These are phyloP conservation scores for Denticeps clupeoides DNA, from an alignment of 2,797 vertebrate genomes.

Conservation along the genomic window DNA sequence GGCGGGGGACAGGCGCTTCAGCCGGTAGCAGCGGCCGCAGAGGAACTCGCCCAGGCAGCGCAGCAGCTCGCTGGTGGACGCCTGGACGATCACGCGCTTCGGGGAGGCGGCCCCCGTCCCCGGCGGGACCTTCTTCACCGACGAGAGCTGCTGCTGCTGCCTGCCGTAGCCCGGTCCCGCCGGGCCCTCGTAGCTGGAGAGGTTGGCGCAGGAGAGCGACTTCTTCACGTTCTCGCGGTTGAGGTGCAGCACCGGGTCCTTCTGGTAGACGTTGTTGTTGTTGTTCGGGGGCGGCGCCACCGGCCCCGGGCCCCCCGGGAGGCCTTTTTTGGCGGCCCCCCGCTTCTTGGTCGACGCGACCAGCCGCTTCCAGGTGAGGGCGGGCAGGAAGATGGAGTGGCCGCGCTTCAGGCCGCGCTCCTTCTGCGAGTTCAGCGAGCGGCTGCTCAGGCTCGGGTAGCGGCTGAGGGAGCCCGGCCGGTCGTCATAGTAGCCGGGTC, in stretches of 20 bases:
- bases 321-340: conserved; percentile 43
- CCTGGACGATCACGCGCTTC: conserved; percentile 66
- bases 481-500: conserved; percentile 58
- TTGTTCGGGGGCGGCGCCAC: conserved; percentile 54
- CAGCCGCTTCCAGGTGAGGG: conserved; percentile 69
- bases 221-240: conserved; percentile 69
- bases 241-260: conserved; percentile 55
- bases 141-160: conserved; percentile 51
- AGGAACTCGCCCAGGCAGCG: conserved; percentile 71
- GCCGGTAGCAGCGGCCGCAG: conserved; percentile 64
- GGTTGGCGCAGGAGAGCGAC: conserved; percentile 68
- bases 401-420: conserved; percentile 56
- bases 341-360: conserved; percentile 71
- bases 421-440: conserved; percentile 55
- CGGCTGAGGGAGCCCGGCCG: conserved; percentile 55
- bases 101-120: conserved; percentile 44
- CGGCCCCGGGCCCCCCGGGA: conserved; percentile 9
- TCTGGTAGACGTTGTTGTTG: conserved; percentile 58
- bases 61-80: conserved; percentile 71
- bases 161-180: conserved; percentile 47
- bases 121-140: conserved; percentile 48
- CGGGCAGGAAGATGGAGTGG: conserved; percentile 67
- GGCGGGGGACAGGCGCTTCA: conserved; percentile 60
- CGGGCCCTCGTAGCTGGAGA: conserved; percentile 63
- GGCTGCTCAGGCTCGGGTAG: conserved; percentile 63